A percentile compares a stretch with the other conserved stretches of the same genome.
phyloP scores from a whole-genome alignment of 2,888 invertebrate genomes.

The Agonopterix heracliana region DNA sequence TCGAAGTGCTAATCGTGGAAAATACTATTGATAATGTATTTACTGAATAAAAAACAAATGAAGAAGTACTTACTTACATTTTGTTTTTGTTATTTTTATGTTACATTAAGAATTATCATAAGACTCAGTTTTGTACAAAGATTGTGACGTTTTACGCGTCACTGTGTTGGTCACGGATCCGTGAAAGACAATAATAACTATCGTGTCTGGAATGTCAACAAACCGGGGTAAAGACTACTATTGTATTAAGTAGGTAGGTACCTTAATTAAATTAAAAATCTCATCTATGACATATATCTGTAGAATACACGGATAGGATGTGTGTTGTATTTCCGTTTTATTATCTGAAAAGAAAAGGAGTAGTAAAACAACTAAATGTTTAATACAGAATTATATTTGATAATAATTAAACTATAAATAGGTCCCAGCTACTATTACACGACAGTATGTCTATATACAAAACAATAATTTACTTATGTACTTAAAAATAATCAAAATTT shows the following conservation, averaged over 20 bases:
- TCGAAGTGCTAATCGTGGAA: not conserved
- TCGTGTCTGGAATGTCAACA: no score
- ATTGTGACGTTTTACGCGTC: no score
- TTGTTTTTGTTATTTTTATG: not conserved
- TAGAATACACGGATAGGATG: no score
- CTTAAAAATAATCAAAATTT: conserved; percentile 26
- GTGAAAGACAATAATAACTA: no score
- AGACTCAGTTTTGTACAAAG: no score
- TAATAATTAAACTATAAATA: conserved; percentile 25
- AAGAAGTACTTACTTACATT: not conserved
- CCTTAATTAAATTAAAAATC: no score
- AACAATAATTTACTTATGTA: conserved; percentile 61
- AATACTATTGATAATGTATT: not conserved
- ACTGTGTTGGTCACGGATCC: no score
- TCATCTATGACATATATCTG: no score
- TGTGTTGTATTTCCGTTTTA: no score
- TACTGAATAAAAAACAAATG: not conserved
- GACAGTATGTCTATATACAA: conserved; percentile 20
- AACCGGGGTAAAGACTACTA: no score
- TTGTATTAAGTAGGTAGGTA: no score
- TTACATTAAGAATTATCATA: not conserved
- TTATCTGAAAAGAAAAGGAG: not conserved
- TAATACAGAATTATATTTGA: conserved; percentile 30
- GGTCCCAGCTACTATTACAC: conserved; percentile 23
- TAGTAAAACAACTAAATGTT: conserved; percentile 1